phyloP scores from a whole-genome alignment of 2,113 vertebrate genomes.

The Puffinus mauretanicus region DNA sequence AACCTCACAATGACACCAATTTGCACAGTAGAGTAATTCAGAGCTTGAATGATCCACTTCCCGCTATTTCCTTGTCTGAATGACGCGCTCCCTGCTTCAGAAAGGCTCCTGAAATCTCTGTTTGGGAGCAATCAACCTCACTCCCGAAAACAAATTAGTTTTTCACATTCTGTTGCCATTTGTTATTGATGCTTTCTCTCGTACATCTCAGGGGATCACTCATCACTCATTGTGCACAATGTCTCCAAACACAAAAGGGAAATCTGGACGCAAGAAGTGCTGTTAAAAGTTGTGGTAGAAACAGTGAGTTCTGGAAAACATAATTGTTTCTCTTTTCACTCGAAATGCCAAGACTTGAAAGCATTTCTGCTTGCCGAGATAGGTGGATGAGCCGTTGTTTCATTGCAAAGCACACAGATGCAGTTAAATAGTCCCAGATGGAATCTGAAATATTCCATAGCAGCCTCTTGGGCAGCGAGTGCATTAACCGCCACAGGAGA shows the following conservation, averaged over 20 bases:
- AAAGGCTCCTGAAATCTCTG: background rate
- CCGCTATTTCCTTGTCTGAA: background rate
- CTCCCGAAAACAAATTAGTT: background rate
- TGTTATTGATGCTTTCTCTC: conserved; percentile 17
- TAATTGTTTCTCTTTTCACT: conserved; percentile 40
- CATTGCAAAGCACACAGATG: conserved; percentile 53
- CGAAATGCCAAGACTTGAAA: conserved; percentile 36
- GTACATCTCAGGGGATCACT: background rate
- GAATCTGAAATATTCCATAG: conserved; percentile 65
- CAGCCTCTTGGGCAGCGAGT: conserved; percentile 64
- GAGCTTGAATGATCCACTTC: background rate
- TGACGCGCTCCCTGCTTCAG: background rate
- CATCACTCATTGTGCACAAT: background rate
- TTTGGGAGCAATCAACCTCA: background rate
- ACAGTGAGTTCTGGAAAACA: conserved; percentile 28
- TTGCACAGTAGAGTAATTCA: background rate
- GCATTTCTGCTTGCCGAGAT: conserved; percentile 26
- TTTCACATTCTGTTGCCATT: background rate
- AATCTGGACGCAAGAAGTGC: conserved; percentile 15
- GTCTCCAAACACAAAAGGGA: conserved; percentile 44
- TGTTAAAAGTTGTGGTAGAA: conserved; percentile 21
- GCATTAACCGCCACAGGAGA: conserved; percentile 64
- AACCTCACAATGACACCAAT: background rate
- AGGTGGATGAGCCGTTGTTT: conserved; percentile 55
- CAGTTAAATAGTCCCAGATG: conserved; percentile 67